A percentile compares a stretch with the other conserved stretches of the same genome.
Evolutionary conservation across 2,113 vertebrate species (phyloP).

Genomic region (Malurus alboscapulatus): DNA sequence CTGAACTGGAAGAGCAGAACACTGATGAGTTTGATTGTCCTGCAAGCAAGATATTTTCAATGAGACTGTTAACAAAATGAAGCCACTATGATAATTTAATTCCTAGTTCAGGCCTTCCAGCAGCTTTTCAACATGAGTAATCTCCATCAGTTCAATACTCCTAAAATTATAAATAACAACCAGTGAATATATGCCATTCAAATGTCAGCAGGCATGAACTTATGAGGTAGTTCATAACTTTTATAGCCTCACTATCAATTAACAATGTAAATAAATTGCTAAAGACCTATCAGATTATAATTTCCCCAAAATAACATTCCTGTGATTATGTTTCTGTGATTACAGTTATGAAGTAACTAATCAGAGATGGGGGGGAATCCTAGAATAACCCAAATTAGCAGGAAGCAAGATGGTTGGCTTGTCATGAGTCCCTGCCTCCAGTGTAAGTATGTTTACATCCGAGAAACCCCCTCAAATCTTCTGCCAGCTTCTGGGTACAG

Average conservation of each 20-base stretch:
- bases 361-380: not conserved
- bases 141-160: slow-evolving; percentile 51
- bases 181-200: slow-evolving; percentile 32
- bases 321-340: slow-evolving; percentile 17
- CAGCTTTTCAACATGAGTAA: slow-evolving; percentile 58
- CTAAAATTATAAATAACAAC: slow-evolving; percentile 43
- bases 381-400: not conserved
- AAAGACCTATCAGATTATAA: not conserved
- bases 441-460: not conserved
- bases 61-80: slow-evolving; percentile 61
- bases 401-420: not conserved
- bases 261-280: slow-evolving; percentile 32
- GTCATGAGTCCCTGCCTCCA: not conserved
- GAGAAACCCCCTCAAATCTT: not conserved
- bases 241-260: slow-evolving; percentile 9
- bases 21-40: slow-evolving; percentile 69
- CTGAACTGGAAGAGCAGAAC: slow-evolving; percentile 61
- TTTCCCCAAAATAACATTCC: not conserved
- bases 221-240: not conserved
- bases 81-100: slow-evolving; percentile 62
- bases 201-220: slow-evolving; percentile 23
- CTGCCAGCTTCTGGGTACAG: not conserved
- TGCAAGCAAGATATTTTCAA: slow-evolving; percentile 62
- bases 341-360: slow-evolving; percentile 5
- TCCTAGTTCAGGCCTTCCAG: slow-evolving; percentile 61